A percentile compares a stretch with the other conserved stretches of the same genome.
Conservation (phyloP, 92 coral and sea anemone genomes). For the Chrysogorgia sp. region DNA sequence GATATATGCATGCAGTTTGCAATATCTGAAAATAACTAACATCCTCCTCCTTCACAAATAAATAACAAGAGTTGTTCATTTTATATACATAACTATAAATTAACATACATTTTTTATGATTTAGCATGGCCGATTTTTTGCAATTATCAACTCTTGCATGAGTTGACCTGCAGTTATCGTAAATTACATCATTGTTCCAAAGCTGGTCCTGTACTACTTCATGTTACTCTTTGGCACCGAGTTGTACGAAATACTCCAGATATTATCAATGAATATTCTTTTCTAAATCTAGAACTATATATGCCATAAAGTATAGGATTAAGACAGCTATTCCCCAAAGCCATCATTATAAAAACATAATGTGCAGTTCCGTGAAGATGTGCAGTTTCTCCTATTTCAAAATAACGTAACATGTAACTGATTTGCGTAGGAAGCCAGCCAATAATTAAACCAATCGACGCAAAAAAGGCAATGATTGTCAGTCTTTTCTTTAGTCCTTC, state of each 20-base stretch:
- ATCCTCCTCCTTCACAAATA: too few species aligned
- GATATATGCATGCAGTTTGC: too few species aligned
- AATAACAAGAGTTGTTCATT: too few species aligned
- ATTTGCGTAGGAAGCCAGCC: constrained; percentile 30
- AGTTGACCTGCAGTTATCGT: too few species aligned
- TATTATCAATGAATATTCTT: background rate
- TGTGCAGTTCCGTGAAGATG: constrained; percentile 31
- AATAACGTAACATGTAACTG: constrained; percentile 19
- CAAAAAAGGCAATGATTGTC: constrained; percentile 7
- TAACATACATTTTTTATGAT: too few species aligned
- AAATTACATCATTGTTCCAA: too few species aligned
- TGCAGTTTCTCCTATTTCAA: background rate
- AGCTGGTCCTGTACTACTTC: too few species aligned
- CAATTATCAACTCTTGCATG: too few species aligned
- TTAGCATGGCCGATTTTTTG: too few species aligned
- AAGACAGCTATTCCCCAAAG: constrained; percentile 21
- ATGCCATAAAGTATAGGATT: constrained; percentile 9
- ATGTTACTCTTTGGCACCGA: too few species aligned
- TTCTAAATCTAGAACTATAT: background rate
- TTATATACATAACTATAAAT: too few species aligned
- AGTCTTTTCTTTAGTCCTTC: background rate
- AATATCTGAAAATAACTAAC: too few species aligned
- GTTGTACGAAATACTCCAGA: background rate
- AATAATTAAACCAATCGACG: constrained; percentile 8
- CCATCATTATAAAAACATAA: constrained; percentile 15